phyloP scores from a whole-genome alignment of 2,888 invertebrate genomes.

The Brachypalpus laphriformis region DNA sequence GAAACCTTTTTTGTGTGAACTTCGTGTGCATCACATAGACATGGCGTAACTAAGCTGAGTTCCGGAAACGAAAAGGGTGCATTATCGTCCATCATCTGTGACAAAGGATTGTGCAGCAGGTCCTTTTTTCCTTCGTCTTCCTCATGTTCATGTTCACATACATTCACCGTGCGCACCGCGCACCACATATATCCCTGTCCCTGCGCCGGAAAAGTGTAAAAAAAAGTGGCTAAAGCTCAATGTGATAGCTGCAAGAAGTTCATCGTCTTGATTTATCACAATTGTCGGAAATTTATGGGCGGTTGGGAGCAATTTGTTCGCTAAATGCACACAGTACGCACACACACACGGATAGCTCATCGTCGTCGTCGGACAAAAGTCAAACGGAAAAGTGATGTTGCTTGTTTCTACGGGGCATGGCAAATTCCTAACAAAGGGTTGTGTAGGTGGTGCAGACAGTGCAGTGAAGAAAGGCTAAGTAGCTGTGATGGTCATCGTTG shows the following conservation, averaged over 20 bases:
- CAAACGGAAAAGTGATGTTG: slow-evolving; percentile 55
- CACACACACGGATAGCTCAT: slow-evolving; percentile 3
- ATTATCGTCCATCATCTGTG: slow-evolving; percentile 74
- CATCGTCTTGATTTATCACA: slow-evolving; percentile 76
- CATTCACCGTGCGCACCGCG: not conserved
- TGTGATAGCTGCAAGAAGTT: slow-evolving; percentile 75
- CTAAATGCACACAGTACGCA: slow-evolving; percentile 49
- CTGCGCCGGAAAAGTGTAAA: slow-evolving; percentile 31
- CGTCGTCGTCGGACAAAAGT: slow-evolving; percentile 40
- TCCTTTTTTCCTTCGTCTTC: slow-evolving; percentile 29
- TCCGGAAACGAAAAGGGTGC: slow-evolving; percentile 65
- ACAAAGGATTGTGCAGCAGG: slow-evolving; percentile 62
- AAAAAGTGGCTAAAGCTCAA: slow-evolving; percentile 72
- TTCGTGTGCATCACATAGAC: slow-evolving; percentile 42
- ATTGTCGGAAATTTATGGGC: slow-evolving; percentile 76
- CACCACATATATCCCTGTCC: slow-evolving; percentile 36
- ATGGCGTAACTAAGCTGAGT: slow-evolving; percentile 64
- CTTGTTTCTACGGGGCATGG: slow-evolving; percentile 8
- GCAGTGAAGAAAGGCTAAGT: slow-evolving; percentile 55
- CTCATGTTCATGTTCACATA: slow-evolving; percentile 6
- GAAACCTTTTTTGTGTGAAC: not conserved
- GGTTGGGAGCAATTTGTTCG: slow-evolving; percentile 76
- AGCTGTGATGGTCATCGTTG: slow-evolving; percentile 52
- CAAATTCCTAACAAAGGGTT: slow-evolving; percentile 31
- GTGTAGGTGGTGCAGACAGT: not conserved